phyloP scores from a whole-genome alignment of 2,797 vertebrate genomes.

The Sylvilagus floridanus region DNA sequence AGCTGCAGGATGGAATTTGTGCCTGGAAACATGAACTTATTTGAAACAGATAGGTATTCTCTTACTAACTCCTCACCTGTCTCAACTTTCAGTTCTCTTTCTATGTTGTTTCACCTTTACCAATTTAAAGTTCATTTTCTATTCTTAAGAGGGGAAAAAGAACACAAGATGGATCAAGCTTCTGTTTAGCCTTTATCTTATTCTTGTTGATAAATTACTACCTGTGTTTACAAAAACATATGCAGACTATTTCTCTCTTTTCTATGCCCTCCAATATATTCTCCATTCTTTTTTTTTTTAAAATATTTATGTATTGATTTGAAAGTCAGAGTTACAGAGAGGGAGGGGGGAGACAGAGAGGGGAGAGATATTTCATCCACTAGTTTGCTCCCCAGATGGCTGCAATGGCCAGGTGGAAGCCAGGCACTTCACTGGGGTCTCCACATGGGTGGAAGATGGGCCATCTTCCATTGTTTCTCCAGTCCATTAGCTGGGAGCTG shows the following conservation, averaged over 20 bases:
- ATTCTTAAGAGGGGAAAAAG: background rate
- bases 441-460: too few species aligned
- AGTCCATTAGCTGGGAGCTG: too few species aligned
- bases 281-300: background rate
- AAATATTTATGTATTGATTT: too few species aligned
- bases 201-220: background rate
- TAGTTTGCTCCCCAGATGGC: too few species aligned
- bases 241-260: background rate
- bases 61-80: background rate
- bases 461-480: too few species aligned
- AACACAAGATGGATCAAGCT: background rate
- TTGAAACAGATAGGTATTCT: slow-evolving; percentile 66
- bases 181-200: background rate
- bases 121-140: background rate
- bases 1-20: slow-evolving; percentile 70
- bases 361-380: too few species aligned
- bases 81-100: slow-evolving; percentile 65
- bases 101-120: background rate
- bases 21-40: slow-evolving; percentile 69
- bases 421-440: too few species aligned
- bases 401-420: too few species aligned
- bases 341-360: too few species aligned
- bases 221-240: background rate
- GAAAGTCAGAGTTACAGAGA: too few species aligned
- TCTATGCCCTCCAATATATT: background rate